Percentiles rank a stretch among this genome's conserved stretches.
These are phyloP conservation scores for Lutjanus argentimaculatus DNA, from an alignment of 2,797 vertebrate genomes.

Conservation along the genomic window DNA sequence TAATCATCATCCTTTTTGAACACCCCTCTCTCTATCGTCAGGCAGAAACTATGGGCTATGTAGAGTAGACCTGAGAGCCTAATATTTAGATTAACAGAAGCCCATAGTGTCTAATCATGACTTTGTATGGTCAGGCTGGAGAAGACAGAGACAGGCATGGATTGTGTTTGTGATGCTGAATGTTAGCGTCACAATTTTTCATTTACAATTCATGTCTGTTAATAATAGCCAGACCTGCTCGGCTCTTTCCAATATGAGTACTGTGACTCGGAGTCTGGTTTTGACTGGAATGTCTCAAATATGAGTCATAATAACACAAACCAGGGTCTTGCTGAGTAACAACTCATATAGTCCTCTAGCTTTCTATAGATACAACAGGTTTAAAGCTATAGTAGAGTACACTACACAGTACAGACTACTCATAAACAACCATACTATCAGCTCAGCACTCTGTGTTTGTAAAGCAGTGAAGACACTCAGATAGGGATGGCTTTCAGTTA, in stretches of 20 bases:
- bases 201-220: slow-evolving; percentile 23
- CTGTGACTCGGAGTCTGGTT: not conserved
- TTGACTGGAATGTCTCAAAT: not conserved
- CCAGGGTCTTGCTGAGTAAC: not conserved
- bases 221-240: slow-evolving; percentile 14
- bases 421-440: not conserved
- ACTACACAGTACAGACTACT: not conserved
- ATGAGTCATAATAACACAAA: not conserved
- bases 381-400: not conserved
- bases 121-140: slow-evolving; percentile 75
- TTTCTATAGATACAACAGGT: not conserved
- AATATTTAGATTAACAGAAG: slow-evolving; percentile 67
- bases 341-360: not conserved
- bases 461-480: not conserved
- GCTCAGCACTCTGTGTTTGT: not conserved
- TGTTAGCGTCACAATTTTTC: not conserved
- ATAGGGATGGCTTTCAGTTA: too few species aligned
- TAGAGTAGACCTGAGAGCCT: slow-evolving; percentile 24
- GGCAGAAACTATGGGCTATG: not conserved
- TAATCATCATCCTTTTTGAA: not conserved
- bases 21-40: not conserved
- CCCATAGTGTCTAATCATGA: slow-evolving; percentile 38
- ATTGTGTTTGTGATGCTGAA: slow-evolving; percentile 8
- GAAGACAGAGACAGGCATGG: not conserved
- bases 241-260: not conserved